Conservation (phyloP, 2,888 invertebrate species). For the Odontothrips loti region DNA sequence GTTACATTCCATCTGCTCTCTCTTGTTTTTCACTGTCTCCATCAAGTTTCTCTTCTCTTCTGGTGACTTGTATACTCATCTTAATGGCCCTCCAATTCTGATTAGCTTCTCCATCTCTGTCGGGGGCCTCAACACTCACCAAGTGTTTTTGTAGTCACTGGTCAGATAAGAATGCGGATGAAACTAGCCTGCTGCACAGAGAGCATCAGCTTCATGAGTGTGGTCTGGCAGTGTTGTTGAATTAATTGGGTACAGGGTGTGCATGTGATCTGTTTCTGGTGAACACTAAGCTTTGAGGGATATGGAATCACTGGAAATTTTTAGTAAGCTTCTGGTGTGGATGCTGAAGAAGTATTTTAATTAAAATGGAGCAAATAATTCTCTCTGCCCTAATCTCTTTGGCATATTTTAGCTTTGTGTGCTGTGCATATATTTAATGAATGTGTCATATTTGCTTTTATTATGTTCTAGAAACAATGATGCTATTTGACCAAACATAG, state of each 20-base stretch:
- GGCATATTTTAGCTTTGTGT: too few species aligned
- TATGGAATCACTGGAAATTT: too few species aligned
- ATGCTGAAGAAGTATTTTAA: too few species aligned
- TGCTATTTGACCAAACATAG: slow-evolving; percentile 17
- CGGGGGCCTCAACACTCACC: background rate
- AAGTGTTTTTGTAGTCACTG: slow-evolving; percentile 11
- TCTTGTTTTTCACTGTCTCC: too few species aligned
- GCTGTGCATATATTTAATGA: background rate
- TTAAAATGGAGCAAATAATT: too few species aligned
- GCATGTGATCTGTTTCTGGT: too few species aligned
- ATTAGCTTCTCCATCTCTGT: background rate
- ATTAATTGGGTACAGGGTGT: too few species aligned
- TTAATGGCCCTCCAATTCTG: background rate
- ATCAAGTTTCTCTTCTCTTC: background rate
- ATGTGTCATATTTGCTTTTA: background rate
- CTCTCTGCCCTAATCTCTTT: too few species aligned
- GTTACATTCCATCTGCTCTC: too few species aligned
- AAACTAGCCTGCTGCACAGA: background rate
- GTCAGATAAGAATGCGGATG: slow-evolving; percentile 13
- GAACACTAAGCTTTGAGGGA: too few species aligned
- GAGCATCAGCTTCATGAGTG: background rate
- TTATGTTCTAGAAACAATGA: slow-evolving; percentile 2
- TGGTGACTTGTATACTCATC: background rate
- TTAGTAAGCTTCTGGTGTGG: too few species aligned
- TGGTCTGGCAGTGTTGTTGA: too few species aligned